Base-by-base conservation (phyloP, 1,140 invertebrate species). In the Caerostris darwini region DNA sequence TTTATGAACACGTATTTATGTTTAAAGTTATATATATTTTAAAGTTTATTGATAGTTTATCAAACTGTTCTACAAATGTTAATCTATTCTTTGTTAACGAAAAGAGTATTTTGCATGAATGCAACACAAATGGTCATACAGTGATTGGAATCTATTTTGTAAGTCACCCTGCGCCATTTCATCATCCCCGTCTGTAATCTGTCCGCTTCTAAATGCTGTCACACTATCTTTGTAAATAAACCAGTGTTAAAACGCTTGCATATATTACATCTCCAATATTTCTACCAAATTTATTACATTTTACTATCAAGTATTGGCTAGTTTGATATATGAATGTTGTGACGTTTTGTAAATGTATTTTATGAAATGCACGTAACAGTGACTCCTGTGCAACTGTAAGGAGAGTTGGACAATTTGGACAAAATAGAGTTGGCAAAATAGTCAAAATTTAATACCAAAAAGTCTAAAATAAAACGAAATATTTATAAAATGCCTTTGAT, bases 221-320 rank as follows among this genome's bases (percentile, higher is more conserved):
- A 56, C 56, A 57, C 14, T 58, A 54, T 17, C 82, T 83, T 58
- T 83, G 82, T 83, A 83, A 83, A 83, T 83, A 83, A 19, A 83
- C 5, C 54, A 54, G n/a, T 83, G 82, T 83, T 83, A 57, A 57
- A 58, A 3, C 34, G 71, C 71, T 34, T 81, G 71, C 10, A 81
- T 83, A 56, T 56, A 7, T 77, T 50, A 12, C 53, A 50, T 83
- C 82, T 83, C 57, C 82, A 77, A 77, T 83, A 83, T 83, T 83
- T 83, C 82, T 83, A 83, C 82, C 14, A 83, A 83, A 83, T 83
- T 83, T 83, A 57, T 57, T 87, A 87, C 85, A 34, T 64, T 87
- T 87, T 87, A 61, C 57, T 87, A 87, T 87, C 59, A 87, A 19
- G 85, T 87, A 87, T 17, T 54, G 59, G 59, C 57, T 87, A 87